Percentiles rank a stretch among this genome's conserved stretches.
phyloP scores from a whole-genome alignment of 2,797 vertebrate species.

The Decapterus maruadsi region DNA sequence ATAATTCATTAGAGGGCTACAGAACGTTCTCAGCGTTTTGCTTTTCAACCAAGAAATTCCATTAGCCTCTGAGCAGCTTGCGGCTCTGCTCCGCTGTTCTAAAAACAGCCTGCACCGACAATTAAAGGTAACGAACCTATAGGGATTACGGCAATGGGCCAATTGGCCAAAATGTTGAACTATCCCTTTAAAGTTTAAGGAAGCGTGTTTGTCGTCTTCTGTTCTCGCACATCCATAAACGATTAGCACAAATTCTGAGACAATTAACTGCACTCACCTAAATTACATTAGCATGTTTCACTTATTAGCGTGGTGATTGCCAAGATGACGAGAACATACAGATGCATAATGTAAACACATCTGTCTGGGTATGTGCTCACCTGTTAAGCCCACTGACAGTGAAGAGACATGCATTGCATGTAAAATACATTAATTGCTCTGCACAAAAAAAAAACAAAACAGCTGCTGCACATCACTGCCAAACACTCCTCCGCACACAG shows the following conservation, averaged over 20 bases:
- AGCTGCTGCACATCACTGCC: conserved; percentile 60
- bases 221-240: conserved; percentile 13
- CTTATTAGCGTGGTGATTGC: conserved; percentile 41
- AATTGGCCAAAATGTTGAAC: too few species aligned
- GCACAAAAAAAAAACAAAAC: conserved; percentile 19
- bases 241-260: conserved; percentile 9
- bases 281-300: conserved; percentile 49
- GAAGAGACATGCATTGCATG: conserved; percentile 38
- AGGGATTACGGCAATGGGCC: too few species aligned
- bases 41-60: too few species aligned
- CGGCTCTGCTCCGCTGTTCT: too few species aligned
- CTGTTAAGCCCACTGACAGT: conserved; percentile 22
- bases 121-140: too few species aligned
- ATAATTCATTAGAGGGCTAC: too few species aligned
- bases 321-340: conserved; percentile 34
- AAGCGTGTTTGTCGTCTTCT: background rate
- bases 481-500: conserved; percentile 35
- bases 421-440: conserved; percentile 60
- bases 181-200: background rate
- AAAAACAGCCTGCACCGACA: too few species aligned
- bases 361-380: conserved; percentile 59
- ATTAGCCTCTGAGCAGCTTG: too few species aligned
- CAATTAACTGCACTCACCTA: conserved; percentile 12
- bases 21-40: too few species aligned
- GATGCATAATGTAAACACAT: conserved; percentile 61